phyloP scores from a whole-genome alignment of 2,113 vertebrate genomes.

The Tetrao urogallus region DNA sequence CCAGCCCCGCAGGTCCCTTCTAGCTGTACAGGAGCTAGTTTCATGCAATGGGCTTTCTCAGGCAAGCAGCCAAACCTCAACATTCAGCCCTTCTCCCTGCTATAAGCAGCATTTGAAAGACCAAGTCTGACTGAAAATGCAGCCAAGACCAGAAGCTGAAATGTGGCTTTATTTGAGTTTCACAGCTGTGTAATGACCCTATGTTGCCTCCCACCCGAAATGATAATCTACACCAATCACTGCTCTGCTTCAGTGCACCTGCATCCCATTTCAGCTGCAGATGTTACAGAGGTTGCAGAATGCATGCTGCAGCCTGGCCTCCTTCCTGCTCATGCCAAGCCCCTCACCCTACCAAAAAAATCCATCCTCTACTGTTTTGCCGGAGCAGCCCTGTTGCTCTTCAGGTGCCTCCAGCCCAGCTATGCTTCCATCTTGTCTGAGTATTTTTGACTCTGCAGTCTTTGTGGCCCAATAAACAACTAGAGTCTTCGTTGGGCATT shows the following conservation, averaged over 20 bases:
- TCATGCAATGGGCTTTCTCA: conserved; percentile 14
- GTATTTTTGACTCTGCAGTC: neutral
- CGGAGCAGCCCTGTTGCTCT: neutral
- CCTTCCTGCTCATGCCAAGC: neutral
- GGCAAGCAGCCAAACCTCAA: conserved; percentile 54
- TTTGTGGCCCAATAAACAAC: neutral
- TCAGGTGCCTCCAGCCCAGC: neutral
- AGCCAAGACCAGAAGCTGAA: conserved; percentile 37
- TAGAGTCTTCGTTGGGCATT: neutral
- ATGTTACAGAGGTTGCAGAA: neutral
- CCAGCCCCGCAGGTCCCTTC: conserved; percentile 25
- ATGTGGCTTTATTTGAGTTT: conserved; percentile 29
- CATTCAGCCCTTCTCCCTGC: neutral
- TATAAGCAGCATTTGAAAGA: conserved; percentile 42
- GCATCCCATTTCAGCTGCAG: neutral
- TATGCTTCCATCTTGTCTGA: neutral
- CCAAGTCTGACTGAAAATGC: conserved; percentile 4
- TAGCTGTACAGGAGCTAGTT: neutral
- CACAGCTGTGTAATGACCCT: neutral
- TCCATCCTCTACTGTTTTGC: neutral
- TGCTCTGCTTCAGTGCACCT: neutral
- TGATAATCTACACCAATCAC: neutral
- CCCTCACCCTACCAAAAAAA: neutral
- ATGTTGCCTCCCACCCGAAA: neutral
- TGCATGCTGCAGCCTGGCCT: neutral